These are phyloP conservation scores for Alsophila aescularia DNA, from an alignment of 2,888 invertebrate species.

Conservation along the genomic window DNA sequence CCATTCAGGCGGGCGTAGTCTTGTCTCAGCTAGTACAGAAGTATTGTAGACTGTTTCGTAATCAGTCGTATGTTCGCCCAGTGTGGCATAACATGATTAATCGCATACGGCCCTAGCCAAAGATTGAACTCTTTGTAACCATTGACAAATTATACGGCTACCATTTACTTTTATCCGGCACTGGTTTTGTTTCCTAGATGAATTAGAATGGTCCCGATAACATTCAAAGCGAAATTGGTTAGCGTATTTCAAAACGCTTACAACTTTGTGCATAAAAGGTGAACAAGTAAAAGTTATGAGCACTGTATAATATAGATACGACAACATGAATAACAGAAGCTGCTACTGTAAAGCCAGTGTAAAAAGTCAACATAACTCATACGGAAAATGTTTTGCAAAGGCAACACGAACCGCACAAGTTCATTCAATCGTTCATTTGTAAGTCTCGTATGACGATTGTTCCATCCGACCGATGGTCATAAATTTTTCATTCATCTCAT, in stretches of 20 bases:
- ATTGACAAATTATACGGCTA: conserved; percentile 75
- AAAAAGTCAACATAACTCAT: conserved; percentile 27
- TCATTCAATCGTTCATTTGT: conserved; percentile 46
- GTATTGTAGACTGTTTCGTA: conserved; percentile 72
- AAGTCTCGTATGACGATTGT: conserved; percentile 46
- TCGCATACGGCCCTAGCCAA: conserved; percentile 55
- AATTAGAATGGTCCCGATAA: conserved; percentile 49
- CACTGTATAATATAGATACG: neutral
- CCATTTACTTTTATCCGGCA: conserved; percentile 65
- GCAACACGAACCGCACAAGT: conserved; percentile 10
- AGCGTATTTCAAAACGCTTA: conserved; percentile 17
- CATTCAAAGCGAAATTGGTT: conserved; percentile 35
- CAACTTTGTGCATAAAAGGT: conserved; percentile 20
- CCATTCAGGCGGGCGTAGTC: conserved; percentile 61
- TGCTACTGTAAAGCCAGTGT: conserved; percentile 23
- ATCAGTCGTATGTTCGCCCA: conserved; percentile 66
- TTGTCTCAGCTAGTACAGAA: conserved; percentile 49
- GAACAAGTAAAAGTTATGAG: conserved; percentile 26
- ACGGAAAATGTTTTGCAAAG: conserved; percentile 20
- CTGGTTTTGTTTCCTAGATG: conserved; percentile 48
- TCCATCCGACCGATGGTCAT: conserved; percentile 48
- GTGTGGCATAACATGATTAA: conserved; percentile 67
- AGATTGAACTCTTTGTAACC: conserved; percentile 72
- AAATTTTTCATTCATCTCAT: conserved; percentile 64
- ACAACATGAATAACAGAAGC: conserved; percentile 15